phyloP scores from a whole-genome alignment of 2,113 vertebrate genomes.

The Leptosomus discolor region DNA sequence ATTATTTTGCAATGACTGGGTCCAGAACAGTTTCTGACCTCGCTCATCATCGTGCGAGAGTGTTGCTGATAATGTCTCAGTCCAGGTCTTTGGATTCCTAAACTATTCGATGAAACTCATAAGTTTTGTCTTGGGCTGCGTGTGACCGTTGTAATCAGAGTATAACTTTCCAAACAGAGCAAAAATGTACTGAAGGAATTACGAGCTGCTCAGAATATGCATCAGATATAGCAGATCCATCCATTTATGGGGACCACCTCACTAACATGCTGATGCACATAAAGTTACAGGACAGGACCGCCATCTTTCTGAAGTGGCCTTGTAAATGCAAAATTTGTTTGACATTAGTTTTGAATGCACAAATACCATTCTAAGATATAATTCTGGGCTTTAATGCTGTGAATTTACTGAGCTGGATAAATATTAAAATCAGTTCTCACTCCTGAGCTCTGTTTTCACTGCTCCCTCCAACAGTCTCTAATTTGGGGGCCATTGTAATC shows the following conservation, averaged over 20 bases:
- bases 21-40: constrained; percentile 33
- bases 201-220: neutral
- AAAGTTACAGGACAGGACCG: neutral
- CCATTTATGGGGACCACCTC: neutral
- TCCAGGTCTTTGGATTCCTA: neutral
- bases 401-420: neutral
- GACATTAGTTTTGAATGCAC: neutral
- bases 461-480: neutral
- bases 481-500: constrained; percentile 40
- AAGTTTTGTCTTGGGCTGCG: neutral
- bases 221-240: neutral
- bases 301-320: neutral
- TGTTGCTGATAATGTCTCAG: neutral
- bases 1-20: neutral
- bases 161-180: neutral
- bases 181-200: constrained; percentile 11
- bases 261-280: neutral
- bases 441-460: neutral
- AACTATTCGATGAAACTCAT: constrained; percentile 10
- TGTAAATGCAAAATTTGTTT: neutral
- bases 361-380: neutral
- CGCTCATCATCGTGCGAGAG: neutral
- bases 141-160: neutral
- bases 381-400: neutral
- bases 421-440: neutral